Percentiles rank a stretch among this genome's conserved stretches.
Conservation (phyloP, 2,888 invertebrate species). For the Notodonta dromedarius region DNA sequence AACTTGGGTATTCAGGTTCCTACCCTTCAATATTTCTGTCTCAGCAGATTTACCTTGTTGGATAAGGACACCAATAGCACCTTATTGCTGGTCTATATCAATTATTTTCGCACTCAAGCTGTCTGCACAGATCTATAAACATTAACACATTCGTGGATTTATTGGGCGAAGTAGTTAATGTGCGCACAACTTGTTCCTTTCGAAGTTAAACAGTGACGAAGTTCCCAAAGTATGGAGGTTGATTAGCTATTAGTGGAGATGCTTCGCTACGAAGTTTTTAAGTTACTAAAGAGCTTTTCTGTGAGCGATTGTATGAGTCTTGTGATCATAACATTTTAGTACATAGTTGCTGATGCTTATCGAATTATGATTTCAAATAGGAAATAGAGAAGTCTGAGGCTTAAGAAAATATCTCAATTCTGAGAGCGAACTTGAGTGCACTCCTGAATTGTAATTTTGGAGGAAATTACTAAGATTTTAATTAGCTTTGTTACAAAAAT, state of each 20-base stretch:
- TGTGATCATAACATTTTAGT: background rate
- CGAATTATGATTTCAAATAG: background rate
- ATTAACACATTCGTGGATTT: background rate
- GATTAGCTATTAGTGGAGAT: slow-evolving; percentile 21
- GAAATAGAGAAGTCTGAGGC: background rate
- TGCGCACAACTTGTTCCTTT: slow-evolving; percentile 20
- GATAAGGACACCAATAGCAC: too few relatives aligned
- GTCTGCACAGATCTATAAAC: background rate
- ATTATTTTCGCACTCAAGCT: background rate
- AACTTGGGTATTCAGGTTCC: too few relatives aligned
- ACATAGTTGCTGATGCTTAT: background rate
- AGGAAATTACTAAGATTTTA: too few relatives aligned
- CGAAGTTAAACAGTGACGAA: slow-evolving; percentile 3
- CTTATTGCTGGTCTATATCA: too few relatives aligned
- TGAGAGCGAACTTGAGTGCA: too few relatives aligned
- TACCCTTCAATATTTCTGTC: too few relatives aligned
- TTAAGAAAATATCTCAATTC: too few relatives aligned
- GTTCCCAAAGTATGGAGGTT: slow-evolving; percentile 13
- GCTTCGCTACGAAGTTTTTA: slow-evolving; percentile 1
- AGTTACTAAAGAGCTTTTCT: background rate
- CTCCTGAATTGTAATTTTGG: background rate
- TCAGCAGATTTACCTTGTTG: too few relatives aligned
- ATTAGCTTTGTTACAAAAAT: slow-evolving; percentile 17
- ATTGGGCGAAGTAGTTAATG: slow-evolving; percentile 28
- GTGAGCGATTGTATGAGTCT: background rate